Conservation (phyloP, 2,797 vertebrate genomes). For the Allobates femoralis region DNA sequence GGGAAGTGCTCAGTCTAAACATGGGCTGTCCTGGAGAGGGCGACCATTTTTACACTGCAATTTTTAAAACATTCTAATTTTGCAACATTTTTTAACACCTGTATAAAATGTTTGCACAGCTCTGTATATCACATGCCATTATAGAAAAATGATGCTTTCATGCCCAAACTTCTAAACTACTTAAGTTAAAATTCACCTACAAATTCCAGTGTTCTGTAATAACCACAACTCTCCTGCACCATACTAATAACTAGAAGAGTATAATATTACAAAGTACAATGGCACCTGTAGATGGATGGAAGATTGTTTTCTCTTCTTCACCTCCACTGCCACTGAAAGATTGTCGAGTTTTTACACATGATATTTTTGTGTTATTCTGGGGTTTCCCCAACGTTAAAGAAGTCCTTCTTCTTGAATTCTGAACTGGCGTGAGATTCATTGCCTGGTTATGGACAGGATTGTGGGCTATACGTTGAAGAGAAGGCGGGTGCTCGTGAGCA, state of each 20-base stretch:
- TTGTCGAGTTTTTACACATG: conserved; percentile 73
- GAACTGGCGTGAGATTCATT: conserved; percentile 76
- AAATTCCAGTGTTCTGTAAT: too few relatives aligned
- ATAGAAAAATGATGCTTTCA: too few relatives aligned
- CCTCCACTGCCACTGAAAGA: conserved; percentile 73
- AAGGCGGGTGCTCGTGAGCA: conserved; percentile 89
- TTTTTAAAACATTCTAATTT: too few relatives aligned
- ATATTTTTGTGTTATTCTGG: conserved; percentile 85
- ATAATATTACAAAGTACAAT: not conserved
- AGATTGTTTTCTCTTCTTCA: conserved; percentile 77
- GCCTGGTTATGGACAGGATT: conserved; percentile 75
- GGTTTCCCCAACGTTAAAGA: conserved; percentile 93
- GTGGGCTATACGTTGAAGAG: conserved; percentile 88
- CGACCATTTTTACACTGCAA: too few relatives aligned
- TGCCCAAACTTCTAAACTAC: too few relatives aligned
- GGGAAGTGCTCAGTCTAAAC: too few relatives aligned
- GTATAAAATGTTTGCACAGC: too few relatives aligned
- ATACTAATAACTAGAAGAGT: not conserved
- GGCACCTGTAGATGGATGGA: conserved; percentile 80
- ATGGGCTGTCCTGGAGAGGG: too few relatives aligned
- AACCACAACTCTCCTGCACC: too few relatives aligned
- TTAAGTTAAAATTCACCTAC: too few relatives aligned
- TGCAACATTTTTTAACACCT: too few relatives aligned
- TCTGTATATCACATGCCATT: too few relatives aligned
- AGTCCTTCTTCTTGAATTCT: conserved; percentile 86